These are phyloP conservation scores for Microtus ochrogaster DNA, from an alignment of 2,113 vertebrate genomes.

Conservation along the genomic window DNA sequence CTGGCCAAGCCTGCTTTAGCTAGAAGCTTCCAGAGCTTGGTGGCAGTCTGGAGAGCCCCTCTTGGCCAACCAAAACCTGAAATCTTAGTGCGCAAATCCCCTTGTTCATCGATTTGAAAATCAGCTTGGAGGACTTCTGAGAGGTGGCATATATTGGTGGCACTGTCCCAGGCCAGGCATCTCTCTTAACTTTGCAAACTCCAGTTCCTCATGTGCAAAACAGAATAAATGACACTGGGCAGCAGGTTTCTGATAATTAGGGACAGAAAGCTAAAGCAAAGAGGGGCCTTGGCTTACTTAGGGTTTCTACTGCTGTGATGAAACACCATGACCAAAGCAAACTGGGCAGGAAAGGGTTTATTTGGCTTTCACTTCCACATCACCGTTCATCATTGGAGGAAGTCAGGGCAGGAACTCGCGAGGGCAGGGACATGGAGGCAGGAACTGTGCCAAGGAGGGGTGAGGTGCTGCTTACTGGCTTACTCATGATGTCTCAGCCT, in stretches of 20 bases:
- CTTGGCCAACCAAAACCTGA: neutral
- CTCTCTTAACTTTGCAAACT: neutral
- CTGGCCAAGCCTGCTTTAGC: neutral
- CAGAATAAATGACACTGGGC: neutral
- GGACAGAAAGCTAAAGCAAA: neutral
- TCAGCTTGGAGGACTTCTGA: neutral
- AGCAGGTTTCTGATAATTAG: neutral
- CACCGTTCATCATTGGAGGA: neutral
- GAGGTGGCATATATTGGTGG: neutral
- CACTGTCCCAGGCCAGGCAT: neutral
- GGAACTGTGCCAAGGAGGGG: neutral
- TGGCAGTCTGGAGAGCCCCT: neutral
- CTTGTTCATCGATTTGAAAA: neutral
- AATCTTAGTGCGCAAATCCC: neutral
- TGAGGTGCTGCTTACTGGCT: neutral
- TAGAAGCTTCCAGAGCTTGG: neutral
- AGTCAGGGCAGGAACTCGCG: neutral
- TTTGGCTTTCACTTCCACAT: neutral
- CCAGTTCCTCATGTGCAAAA: neutral
- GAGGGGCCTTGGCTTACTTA: neutral
- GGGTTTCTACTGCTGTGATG: neutral
- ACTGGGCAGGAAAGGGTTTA: neutral
- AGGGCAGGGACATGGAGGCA: neutral
- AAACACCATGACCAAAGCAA: neutral
- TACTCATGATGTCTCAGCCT: neutral